Evolutionary conservation across 2,797 vertebrate genomes (phyloP).

Genomic region (Gouania willdenowi): DNA sequence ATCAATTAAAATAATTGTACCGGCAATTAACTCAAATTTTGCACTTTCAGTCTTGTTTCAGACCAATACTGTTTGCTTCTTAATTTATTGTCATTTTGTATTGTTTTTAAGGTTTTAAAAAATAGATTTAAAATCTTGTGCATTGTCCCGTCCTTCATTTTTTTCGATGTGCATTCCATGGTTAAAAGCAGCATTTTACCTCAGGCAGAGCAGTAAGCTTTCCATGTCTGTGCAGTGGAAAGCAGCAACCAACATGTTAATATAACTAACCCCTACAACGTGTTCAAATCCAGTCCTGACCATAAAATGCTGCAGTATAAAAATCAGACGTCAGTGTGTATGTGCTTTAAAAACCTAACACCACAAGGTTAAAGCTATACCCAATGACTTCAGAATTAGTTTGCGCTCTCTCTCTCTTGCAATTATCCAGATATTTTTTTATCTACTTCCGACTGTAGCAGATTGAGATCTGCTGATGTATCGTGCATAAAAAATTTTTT

Average conservation of each 20-base stretch:
- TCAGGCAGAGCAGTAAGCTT: constrained; percentile 22
- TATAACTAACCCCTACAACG: too few species aligned
- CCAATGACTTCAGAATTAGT: too few species aligned
- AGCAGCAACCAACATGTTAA: not conserved
- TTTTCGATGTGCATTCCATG: constrained; percentile 32
- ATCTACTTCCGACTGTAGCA: too few species aligned
- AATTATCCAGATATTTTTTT: too few species aligned
- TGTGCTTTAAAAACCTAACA: too few species aligned
- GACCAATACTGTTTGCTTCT: constrained; percentile 14
- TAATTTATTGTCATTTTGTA: constrained; percentile 19
- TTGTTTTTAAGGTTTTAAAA: constrained; percentile 22
- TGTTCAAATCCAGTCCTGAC: constrained; percentile 25
- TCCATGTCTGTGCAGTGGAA: not conserved
- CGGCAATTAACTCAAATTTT: not conserved
- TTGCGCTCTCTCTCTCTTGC: too few species aligned
- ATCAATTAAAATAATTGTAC: too few species aligned
- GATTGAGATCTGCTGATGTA: too few species aligned
- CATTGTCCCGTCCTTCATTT: constrained; percentile 30
- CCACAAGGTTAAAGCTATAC: too few species aligned
- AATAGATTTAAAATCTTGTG: constrained; percentile 18
- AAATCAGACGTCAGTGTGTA: constrained; percentile 27
- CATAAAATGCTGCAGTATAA: constrained; percentile 55
- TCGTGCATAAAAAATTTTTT: too few species aligned
- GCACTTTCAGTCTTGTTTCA: constrained; percentile 45
- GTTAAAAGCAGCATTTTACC: constrained; percentile 50